Conservation (phyloP, 1,140 invertebrate species). For the Drosophila parabipectinata region DNA sequence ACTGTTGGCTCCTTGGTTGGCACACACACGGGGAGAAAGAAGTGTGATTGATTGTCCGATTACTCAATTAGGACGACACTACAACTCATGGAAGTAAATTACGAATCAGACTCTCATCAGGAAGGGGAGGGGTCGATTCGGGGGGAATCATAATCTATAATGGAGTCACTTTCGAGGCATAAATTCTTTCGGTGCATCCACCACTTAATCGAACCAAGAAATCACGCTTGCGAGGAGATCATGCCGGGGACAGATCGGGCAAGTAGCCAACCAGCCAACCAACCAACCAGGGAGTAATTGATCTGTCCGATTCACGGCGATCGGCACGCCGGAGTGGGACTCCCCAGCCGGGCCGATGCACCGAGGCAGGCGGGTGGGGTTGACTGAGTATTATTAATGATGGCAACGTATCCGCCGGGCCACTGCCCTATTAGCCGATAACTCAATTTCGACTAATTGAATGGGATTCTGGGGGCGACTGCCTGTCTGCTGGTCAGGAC, state of each 20-base stretch:
- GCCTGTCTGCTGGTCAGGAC: constrained; percentile 18
- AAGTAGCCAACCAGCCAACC: constrained; percentile 38
- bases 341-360: constrained; percentile 35
- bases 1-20: constrained; percentile 57
- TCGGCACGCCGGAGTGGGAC: constrained; percentile 70
- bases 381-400: constrained; percentile 74
- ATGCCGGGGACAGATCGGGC: neutral
- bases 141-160: too few relatives aligned
- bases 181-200: constrained; percentile 3
- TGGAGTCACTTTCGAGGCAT: too few relatives aligned
- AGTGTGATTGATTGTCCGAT: neutral
- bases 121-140: too few relatives aligned
- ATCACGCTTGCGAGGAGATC: neutral
- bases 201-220: constrained; percentile 5
- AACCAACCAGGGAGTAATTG: constrained; percentile 56
- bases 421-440: constrained; percentile 69
- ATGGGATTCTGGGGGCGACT: neutral
- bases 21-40: constrained; percentile 2
- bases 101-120: neutral
- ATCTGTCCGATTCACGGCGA: constrained; percentile 72
- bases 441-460: constrained; percentile 77
- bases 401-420: constrained; percentile 46
- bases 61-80: neutral
- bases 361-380: constrained; percentile 5
- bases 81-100: neutral